phyloP scores from a whole-genome alignment of 2,113 vertebrate genomes.

The Psilopogon haemacephalus region DNA sequence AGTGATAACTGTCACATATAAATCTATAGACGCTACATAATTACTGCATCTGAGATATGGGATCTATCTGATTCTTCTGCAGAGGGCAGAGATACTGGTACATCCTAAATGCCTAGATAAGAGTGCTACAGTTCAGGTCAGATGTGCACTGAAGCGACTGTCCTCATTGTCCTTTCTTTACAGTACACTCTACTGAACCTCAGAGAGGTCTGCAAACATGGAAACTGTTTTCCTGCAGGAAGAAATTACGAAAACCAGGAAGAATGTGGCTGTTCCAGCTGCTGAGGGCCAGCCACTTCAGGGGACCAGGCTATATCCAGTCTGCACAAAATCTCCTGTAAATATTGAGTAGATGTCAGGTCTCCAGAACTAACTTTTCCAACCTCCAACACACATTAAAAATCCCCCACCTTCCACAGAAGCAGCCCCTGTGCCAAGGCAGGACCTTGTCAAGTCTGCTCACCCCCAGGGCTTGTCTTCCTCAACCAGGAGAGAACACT shows the following conservation, averaged over 20 bases:
- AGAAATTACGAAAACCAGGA: not conserved
- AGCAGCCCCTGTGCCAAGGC: not conserved
- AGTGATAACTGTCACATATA: not conserved
- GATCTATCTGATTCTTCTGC: not conserved
- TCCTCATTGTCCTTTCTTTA: rapidly evolving
- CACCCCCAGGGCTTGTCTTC: not conserved
- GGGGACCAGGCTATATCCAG: not conserved
- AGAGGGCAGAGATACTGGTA: not conserved
- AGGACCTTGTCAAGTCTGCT: not conserved
- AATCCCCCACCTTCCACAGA: not conserved
- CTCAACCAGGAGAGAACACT: rapidly evolving
- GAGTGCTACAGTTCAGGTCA: not conserved
- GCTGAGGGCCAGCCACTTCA: not conserved
- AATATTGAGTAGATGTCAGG: rapidly evolving
- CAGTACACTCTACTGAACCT: not conserved
- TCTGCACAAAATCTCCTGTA: not conserved
- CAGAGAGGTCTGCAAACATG: not conserved
- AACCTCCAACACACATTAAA: not conserved
- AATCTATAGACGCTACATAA: not conserved
- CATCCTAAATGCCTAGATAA: not conserved
- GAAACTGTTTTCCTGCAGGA: not conserved
- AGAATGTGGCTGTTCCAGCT: rapidly evolving
- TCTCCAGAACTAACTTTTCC: not conserved
- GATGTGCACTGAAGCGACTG: not conserved
- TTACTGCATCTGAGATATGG: not conserved